Evolutionary conservation across 2,113 vertebrate species (phyloP).

Genomic region (Sus scrofa): DNA sequence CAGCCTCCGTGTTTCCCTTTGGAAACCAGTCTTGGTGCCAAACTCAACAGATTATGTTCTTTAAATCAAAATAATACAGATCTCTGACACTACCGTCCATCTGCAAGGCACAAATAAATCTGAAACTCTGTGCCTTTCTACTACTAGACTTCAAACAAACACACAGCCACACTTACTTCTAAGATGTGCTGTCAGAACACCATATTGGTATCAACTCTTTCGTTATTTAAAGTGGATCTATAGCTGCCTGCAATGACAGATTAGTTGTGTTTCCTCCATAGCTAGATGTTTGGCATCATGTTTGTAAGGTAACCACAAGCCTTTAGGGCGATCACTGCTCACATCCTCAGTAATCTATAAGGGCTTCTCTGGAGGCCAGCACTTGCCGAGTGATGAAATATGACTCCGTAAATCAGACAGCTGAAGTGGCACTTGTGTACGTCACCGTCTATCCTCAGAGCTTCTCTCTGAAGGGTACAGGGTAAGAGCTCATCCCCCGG

Average conservation of each 20-base stretch:
- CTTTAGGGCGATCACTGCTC: constrained; percentile 90
- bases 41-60: constrained; percentile 47
- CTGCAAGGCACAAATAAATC: constrained; percentile 53
- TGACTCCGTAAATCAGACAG: constrained; percentile 94
- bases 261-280: constrained; percentile 91
- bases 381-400: constrained; percentile 90
- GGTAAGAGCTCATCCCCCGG: constrained; percentile 85
- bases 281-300: constrained; percentile 93
- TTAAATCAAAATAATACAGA: constrained; percentile 50
- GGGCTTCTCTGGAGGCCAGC: constrained; percentile 90
- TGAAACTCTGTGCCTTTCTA: constrained; percentile 9
- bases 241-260: constrained; percentile 92
- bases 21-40: not conserved
- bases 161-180: constrained; percentile 14
- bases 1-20: not conserved
- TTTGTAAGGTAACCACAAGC: constrained; percentile 89
- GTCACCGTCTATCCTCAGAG: constrained; percentile 90
- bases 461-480: constrained; percentile 86
- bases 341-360: constrained; percentile 90
- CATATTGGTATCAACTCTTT: constrained; percentile 71
- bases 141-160: not conserved
- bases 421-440: constrained; percentile 90
- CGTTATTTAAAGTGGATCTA: constrained; percentile 88
- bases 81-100: not conserved
- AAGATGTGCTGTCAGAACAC: constrained; percentile 62